Conservation (phyloP, 1,140 invertebrate species). For the Oncopodura yosiiana region DNA sequence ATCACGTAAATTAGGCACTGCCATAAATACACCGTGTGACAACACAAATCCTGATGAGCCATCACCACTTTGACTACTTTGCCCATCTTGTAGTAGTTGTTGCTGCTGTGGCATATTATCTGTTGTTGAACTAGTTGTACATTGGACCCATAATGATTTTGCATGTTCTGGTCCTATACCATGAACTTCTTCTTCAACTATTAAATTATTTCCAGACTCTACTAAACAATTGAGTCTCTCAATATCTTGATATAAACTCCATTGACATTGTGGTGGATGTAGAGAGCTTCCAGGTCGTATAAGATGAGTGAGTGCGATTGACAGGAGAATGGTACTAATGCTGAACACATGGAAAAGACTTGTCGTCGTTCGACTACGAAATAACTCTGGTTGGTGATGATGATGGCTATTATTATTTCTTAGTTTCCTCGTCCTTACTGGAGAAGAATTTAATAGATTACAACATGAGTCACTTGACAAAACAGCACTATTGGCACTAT, state of each 20-base stretch:
- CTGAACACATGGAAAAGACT: constrained; percentile 10
- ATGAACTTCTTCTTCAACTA: constrained; percentile 31
- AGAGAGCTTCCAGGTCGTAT: constrained; percentile 12
- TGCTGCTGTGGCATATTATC: neutral
- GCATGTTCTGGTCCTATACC: constrained; percentile 34
- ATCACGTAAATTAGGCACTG: constrained; percentile 53
- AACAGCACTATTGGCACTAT: too few species aligned
- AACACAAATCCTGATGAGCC: constrained; percentile 26
- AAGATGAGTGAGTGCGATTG: constrained; percentile 2
- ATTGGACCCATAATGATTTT: constrained; percentile 34
- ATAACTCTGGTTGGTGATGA: too few species aligned
- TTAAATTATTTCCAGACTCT: constrained; percentile 26
- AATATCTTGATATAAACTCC: constrained; percentile 31
- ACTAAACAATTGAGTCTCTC: constrained; percentile 33
- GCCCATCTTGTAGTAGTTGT: neutral
- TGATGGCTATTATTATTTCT: too few species aligned
- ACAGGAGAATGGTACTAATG: neutral
- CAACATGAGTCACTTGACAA: too few species aligned
- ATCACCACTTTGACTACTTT: neutral
- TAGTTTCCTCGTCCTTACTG: too few species aligned
- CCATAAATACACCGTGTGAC: constrained; percentile 35
- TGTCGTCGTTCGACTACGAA: too few species aligned
- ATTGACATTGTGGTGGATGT: constrained; percentile 32
- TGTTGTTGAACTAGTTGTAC: neutral
- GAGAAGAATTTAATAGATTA: too few species aligned